These are phyloP conservation scores for Microchirus variegatus DNA, from an alignment of 2,797 vertebrate species.

Conservation along the genomic window DNA sequence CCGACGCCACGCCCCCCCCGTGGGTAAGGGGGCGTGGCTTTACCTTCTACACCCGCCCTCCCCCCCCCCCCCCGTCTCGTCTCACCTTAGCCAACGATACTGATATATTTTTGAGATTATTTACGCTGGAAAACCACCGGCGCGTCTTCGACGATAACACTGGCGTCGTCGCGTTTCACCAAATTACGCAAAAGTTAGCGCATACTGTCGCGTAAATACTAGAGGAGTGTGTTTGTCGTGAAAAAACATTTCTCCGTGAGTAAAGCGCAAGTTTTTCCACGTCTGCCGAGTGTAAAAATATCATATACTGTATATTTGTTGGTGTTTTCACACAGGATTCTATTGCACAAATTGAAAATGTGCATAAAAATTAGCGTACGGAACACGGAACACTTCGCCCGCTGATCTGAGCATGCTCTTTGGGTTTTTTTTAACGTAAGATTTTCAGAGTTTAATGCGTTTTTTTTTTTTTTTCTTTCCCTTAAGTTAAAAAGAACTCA, in stretches of 20 bases:
- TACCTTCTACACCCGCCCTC: slow-evolving; percentile 1
- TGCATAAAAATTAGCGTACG: background rate
- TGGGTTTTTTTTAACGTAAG: background rate
- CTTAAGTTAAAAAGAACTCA: background rate
- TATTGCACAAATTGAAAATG: background rate
- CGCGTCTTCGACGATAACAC: background rate
- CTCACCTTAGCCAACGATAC: slow-evolving; percentile 17
- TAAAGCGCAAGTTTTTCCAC: background rate
- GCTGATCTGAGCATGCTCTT: background rate
- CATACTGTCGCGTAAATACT: too few species aligned
- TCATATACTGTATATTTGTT: background rate
- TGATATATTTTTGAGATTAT: slow-evolving; percentile 2
- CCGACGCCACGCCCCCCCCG: slow-evolving; percentile 31
- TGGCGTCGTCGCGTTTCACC: background rate
- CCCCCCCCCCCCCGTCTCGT: background rate
- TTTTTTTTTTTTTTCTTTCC: too few species aligned
- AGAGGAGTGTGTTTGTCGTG: too few species aligned
- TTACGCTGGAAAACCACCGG: background rate
- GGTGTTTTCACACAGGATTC: background rate
- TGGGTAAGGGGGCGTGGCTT: slow-evolving; percentile 11
- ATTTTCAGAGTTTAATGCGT: background rate
- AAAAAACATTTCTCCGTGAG: too few species aligned
- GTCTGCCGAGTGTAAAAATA: background rate
- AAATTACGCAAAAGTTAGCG: background rate
- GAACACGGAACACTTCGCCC: background rate